Evolutionary conservation across 2,888 invertebrate species (phyloP).

Genomic region (Mellilla xanthometata): DNA sequence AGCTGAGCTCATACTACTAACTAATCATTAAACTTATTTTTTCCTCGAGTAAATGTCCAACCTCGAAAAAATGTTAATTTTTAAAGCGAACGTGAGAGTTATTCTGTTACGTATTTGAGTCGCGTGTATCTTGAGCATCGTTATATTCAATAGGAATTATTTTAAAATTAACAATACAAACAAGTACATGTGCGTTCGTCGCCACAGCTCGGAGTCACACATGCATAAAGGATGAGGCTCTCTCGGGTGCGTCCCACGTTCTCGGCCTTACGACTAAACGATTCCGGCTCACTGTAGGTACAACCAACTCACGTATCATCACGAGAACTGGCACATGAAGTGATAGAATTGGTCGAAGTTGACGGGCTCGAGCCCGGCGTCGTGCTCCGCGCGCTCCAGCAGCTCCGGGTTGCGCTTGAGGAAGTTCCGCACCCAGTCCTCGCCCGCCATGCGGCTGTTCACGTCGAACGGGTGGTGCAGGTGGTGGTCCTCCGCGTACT

Average conservation of each 20-base stretch:
- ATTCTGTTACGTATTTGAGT: slow-evolving; percentile 22
- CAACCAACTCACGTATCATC: slow-evolving; percentile 46
- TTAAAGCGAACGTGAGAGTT: slow-evolving; percentile 19
- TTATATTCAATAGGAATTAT: slow-evolving; percentile 24
- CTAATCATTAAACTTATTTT: slow-evolving; percentile 9
- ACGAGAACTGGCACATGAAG: slow-evolving; percentile 76
- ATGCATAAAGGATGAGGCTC: slow-evolving; percentile 49
- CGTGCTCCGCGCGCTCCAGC: slow-evolving; percentile 61
- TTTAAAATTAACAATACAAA: slow-evolving; percentile 36
- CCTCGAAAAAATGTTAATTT: slow-evolving; percentile 10
- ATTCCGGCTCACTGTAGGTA: slow-evolving; percentile 35
- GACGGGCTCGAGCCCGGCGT: slow-evolving; percentile 68
- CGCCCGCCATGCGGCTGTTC: slow-evolving; percentile 75
- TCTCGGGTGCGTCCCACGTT: slow-evolving; percentile 47
- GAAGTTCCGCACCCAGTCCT: slow-evolving; percentile 78
- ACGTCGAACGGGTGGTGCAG: slow-evolving; percentile 73
- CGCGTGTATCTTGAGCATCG: slow-evolving; percentile 35
- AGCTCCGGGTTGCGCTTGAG: slow-evolving; percentile 74
- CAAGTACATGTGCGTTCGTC: slow-evolving; percentile 31
- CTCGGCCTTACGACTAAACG: slow-evolving; percentile 45
- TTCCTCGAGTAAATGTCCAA: slow-evolving; percentile 8
- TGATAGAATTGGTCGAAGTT: slow-evolving; percentile 79
- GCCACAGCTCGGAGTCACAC: slow-evolving; percentile 42
- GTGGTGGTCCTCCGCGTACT: slow-evolving; percentile 73
- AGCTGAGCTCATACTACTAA: slow-evolving; percentile 4